Evolutionary conservation across 2,888 invertebrate genomes (phyloP).

Genomic region (Notodonta dromedarius): DNA sequence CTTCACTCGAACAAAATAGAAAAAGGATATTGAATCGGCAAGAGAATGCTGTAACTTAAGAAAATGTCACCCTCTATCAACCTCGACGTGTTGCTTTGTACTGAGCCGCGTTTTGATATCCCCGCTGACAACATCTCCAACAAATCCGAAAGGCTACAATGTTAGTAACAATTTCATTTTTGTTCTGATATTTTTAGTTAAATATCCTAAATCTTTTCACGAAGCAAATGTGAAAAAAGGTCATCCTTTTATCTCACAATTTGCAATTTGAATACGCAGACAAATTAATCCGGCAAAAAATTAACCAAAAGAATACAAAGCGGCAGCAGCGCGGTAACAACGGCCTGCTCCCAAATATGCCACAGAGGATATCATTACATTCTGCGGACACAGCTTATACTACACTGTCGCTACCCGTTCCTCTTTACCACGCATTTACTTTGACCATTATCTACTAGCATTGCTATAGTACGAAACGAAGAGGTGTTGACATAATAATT

Average conservation of each 20-base stretch:
- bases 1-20: slow-evolving; percentile 65
- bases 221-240: slow-evolving; percentile 62
- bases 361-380: slow-evolving; percentile 61
- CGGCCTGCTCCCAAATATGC: slow-evolving; percentile 67
- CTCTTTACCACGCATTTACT: slow-evolving; percentile 28
- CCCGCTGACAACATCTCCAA: slow-evolving; percentile 28
- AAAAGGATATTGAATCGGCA: slow-evolving; percentile 75
- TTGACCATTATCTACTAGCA: slow-evolving; percentile 20
- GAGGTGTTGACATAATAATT: slow-evolving; percentile 33
- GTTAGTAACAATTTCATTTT: slow-evolving; percentile 28
- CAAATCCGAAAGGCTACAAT: slow-evolving; percentile 11
- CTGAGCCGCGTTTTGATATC: slow-evolving; percentile 39
- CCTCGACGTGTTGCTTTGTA: slow-evolving; percentile 54
- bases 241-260: slow-evolving; percentile 76
- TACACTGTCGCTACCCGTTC: slow-evolving; percentile 23
- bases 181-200: slow-evolving; percentile 22
- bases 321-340: slow-evolving; percentile 54
- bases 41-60: slow-evolving; percentile 57
- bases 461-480: slow-evolving; percentile 17
- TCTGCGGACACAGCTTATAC: slow-evolving; percentile 29
- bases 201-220: slow-evolving; percentile 29
- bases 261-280: slow-evolving; percentile 82
- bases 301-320: slow-evolving; percentile 72
- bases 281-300: slow-evolving; percentile 80
- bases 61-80: slow-evolving; percentile 65